Evolutionary conservation across 2,113 vertebrate species (phyloP), one percentile per base, ranked within the genome.

Genomic region (Macrotus californicus): DNA sequence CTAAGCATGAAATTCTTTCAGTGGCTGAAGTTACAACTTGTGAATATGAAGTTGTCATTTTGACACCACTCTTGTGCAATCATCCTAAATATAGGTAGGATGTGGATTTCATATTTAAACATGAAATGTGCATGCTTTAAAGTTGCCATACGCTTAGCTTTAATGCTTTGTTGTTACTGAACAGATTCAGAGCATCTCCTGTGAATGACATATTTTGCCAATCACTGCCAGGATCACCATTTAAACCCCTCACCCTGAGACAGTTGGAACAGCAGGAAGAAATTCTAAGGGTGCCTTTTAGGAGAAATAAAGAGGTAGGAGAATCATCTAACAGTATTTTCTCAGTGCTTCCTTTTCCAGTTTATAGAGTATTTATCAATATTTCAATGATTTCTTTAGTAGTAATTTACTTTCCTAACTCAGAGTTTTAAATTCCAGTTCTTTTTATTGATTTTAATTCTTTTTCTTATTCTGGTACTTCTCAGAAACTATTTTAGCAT

Each of bases 121-220:
- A 76, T 87, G 87, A 73, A 87, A 48, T 43, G 6, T 75, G 91
- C 22, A 6, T 86, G 19, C 76, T 85, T 89, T 84, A 59, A 92
- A 89, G 43, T 75, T 75, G 18, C 46, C 46, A 3, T 85, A 2
- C 64, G 39, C 89, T 89, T 85, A 89, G 59, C 18, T 83, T 82
- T 93, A 87, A 87, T 80, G 43, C 22, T 69, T 88, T 96, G 64
- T 93, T 94, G 61, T 95, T 84, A 39, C 85, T 84, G 86, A 70
- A 85, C 96, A 99, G 98, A 97, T 99, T 99, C 97, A 99, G 99
- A 98, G 98, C 99, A 1, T 99, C 99, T 59, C 99, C 99, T 1
- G 99, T 99, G 95, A 99, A 99, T 77, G 99, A 99, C 98, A 99
- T 99, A 97, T 99, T 99, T 97, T 99, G 99, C 98, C 99, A 99